Evolutionary conservation across 2,113 vertebrate genomes (phyloP), one percentile per base, ranked within the genome.

Genomic region (Corydoras maculifer): DNA sequence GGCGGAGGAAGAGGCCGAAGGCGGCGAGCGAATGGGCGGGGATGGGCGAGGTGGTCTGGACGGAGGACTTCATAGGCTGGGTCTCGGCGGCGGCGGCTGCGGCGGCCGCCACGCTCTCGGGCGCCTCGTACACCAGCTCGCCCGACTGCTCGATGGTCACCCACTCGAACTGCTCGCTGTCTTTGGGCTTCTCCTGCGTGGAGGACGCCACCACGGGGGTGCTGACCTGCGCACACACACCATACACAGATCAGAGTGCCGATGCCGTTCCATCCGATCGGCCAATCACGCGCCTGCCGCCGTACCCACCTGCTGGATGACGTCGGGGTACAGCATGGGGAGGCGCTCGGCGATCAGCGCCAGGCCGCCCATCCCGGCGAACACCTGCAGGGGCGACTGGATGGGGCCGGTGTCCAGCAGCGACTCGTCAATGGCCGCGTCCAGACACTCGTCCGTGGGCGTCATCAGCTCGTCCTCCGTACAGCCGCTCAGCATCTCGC

Each of bases 101-200:
- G 2, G 18, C 18, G 18, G 18, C 18, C 2, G 18, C 18, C 18
- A 97, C 93, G 35, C 93, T 94, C 89, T 99, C 97, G 0, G 96
- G 95, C 2, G 95, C 94, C 88, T 99, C 97, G 57, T 98, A 98
- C 78, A 98, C 94, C 80, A 98, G 82, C 76, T 98, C 96, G 2
- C 97, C 97, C 0, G 96, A 98, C 12, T 98, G 97, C 65, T 99
- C 97, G 71, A 99, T 98, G 81, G 95, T 99, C 57, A 99, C 96
- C 97, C 97, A 99, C 80, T 99, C 97, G 75, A 99, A 99, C 82
- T 99, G 97, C 82, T 99, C 97, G 0, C 92, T 96, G 87, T 99
- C 97, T 82, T 98, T 98, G 75, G 94, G 94, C 70, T 98, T 98
- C 83, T 99, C 97, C 81, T 97, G 97, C 0, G 93, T 91, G 76